Evolutionary conservation across 2,113 vertebrate genomes (phyloP).

Genomic region (Vidua chalybeata): DNA sequence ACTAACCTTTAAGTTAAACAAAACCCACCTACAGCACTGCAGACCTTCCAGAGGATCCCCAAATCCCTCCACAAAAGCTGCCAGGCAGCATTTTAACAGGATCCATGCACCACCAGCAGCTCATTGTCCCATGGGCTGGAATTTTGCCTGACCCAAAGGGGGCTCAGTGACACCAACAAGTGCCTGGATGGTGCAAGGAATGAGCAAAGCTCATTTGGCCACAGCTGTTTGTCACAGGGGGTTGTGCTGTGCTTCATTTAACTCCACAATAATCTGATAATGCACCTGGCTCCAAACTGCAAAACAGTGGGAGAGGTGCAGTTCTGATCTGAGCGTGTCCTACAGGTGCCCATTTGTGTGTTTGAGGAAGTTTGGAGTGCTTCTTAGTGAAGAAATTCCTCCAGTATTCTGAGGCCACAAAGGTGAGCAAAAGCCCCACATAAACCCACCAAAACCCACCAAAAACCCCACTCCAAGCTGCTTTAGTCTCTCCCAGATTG

Average conservation of each 20-base stretch:
- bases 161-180: neutral
- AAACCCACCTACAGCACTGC: neutral
- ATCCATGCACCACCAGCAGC: neutral
- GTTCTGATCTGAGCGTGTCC: accelerated
- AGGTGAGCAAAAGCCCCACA: neutral
- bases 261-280: neutral
- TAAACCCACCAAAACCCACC: neutral
- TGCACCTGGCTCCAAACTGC: neutral
- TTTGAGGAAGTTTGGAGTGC: neutral
- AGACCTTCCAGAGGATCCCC: neutral
- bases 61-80: neutral
- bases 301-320: neutral
- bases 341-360: neutral
- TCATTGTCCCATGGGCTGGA: neutral
- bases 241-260: neutral
- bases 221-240: neutral
- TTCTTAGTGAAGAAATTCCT: neutral
- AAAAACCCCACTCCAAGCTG: neutral
- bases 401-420: neutral
- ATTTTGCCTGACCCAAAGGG: neutral
- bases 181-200: neutral
- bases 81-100: neutral
- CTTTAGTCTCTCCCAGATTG: neutral
- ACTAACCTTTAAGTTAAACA: neutral
- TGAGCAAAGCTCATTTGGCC: neutral